phyloP scores from a whole-genome alignment of 2,888 invertebrate species.

The Amblyjoppa proteus region DNA sequence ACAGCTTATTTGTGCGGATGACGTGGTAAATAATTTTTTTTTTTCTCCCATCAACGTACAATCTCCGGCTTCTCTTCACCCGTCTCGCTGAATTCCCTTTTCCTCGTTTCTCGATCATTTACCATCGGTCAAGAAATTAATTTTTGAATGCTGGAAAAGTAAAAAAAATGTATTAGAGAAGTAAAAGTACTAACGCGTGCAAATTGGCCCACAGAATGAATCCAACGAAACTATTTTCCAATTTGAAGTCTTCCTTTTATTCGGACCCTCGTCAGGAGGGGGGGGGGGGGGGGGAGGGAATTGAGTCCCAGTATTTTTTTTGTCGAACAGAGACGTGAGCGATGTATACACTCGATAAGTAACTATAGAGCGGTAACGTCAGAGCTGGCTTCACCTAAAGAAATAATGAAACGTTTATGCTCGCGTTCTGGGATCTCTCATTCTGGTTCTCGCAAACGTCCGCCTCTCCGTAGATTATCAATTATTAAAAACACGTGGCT shows the following conservation, averaged over 20 bases:
- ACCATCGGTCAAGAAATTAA: not conserved
- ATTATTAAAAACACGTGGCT: constrained; percentile 82
- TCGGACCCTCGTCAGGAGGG: not conserved
- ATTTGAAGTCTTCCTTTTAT: constrained; percentile 16
- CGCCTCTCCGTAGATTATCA: constrained; percentile 79
- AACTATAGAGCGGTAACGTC: not conserved
- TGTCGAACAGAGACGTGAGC: constrained; percentile 42
- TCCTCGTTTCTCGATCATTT: constrained; percentile 34
- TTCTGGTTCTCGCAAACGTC: constrained; percentile 77
- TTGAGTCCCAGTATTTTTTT: constrained; percentile 34
- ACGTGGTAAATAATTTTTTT: constrained; percentile 63
- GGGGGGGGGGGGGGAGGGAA: not conserved
- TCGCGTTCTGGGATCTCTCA: constrained; percentile 75
- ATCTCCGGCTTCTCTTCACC: not conserved
- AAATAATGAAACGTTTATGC: constrained; percentile 81
- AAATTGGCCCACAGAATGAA: not conserved
- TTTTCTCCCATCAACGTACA: constrained; percentile 37
- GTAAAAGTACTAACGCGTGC: not conserved
- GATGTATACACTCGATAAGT: constrained; percentile 45
- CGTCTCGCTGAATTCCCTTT: not conserved
- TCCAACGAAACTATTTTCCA: not conserved
- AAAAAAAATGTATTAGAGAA: not conserved
- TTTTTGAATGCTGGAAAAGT: not conserved
- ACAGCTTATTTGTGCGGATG: constrained; percentile 65
- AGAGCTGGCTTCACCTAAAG: constrained; percentile 37